A percentile compares a stretch with the other conserved stretches of the same genome.
Conservation (phyloP, 2,797 vertebrate species). For the Orientallactaga sibirica region DNA sequence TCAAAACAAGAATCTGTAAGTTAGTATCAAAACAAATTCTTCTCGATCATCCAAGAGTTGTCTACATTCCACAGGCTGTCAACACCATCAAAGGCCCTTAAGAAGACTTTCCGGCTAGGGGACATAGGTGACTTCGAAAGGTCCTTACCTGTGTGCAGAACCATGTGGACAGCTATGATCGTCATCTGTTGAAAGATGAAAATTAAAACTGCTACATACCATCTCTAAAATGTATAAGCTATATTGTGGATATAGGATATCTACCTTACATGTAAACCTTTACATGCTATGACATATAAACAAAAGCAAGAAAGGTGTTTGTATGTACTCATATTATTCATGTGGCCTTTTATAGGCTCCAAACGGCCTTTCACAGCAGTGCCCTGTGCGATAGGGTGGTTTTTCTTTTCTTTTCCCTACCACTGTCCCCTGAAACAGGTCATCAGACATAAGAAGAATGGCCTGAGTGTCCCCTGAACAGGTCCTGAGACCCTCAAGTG, state of each 20-base stretch:
- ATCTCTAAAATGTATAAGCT: neutral
- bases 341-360: too few species aligned
- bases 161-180: neutral
- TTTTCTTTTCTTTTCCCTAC: neutral
- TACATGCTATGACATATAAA: neutral
- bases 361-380: too few species aligned
- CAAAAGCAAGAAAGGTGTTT: neutral
- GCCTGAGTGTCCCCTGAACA: too few species aligned
- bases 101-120: neutral
- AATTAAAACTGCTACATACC: neutral
- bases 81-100: neutral
- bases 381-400: too few species aligned
- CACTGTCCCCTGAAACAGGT: neutral
- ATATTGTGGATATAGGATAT: neutral
- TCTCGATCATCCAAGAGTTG: neutral
- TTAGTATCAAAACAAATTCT: neutral
- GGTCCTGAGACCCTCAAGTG: neutral
- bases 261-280: neutral
- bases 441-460: too few species aligned
- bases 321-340: neutral
- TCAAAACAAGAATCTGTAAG: neutral
- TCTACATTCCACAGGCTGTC: neutral
- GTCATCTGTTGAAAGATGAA: neutral
- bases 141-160: neutral
- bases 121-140: constrained; percentile 18